A percentile compares a stretch with the other conserved stretches of the same genome.
Evolutionary conservation across 2,113 vertebrate genomes (phyloP).

Genomic region (Myocastor coypus): DNA sequence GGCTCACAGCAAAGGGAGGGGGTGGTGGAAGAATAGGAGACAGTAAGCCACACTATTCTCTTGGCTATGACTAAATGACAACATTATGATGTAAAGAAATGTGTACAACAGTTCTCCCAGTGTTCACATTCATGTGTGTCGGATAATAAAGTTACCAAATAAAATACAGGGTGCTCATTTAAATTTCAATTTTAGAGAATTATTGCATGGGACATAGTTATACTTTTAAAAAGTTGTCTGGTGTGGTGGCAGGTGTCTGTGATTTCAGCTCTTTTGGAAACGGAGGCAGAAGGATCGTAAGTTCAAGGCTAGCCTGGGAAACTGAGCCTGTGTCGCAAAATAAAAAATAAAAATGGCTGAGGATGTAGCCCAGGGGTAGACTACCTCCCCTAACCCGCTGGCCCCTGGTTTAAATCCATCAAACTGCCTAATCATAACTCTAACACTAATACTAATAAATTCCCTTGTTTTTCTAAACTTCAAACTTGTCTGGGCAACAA

Average conservation of each 20-base stretch:
- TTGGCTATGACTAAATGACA: not conserved
- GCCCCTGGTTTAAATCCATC: not conserved
- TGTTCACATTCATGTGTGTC: not conserved
- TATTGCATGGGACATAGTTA: not conserved
- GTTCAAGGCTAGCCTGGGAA: not conserved
- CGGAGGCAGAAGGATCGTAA: not conserved
- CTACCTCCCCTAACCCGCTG: not conserved
- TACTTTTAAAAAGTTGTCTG: not conserved
- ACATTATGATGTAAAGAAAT: not conserved
- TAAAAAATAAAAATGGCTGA: not conserved
- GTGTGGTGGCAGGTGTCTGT: not conserved
- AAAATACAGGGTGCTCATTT: not conserved
- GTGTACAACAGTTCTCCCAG: not conserved
- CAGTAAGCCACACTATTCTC: not conserved
- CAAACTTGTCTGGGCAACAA: not conserved
- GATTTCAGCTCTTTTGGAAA: not conserved
- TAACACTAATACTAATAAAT: not conserved
- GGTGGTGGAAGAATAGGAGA: not conserved
- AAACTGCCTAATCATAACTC: not conserved
- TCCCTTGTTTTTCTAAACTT: conserved; percentile 8
- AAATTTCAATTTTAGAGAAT: conserved; percentile 7
- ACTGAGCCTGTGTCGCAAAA: not conserved
- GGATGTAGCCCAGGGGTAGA: not conserved
- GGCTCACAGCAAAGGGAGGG: not conserved
- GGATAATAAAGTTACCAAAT: not conserved